These are phyloP conservation scores for Geothlypis trichas DNA, from an alignment of 2,113 vertebrate genomes.

Conservation along the genomic window DNA sequence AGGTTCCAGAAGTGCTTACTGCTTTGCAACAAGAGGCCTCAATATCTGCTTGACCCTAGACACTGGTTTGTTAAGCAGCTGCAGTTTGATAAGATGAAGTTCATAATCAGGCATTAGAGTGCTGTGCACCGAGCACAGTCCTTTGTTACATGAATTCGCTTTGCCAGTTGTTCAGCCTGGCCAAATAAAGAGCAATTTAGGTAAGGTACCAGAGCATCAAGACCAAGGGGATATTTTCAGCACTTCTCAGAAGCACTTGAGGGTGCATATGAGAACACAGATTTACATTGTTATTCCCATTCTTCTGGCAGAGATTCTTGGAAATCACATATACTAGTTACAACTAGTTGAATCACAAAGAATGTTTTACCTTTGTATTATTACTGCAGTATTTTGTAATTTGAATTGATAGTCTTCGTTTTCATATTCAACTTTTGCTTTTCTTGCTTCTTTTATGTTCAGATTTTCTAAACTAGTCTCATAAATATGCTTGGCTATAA, in stretches of 20 bases:
- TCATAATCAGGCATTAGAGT: background rate
- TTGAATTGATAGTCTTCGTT: background rate
- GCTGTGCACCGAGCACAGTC: background rate
- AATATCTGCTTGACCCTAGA: background rate
- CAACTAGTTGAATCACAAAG: background rate
- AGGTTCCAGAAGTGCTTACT: background rate
- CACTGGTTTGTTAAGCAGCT: background rate
- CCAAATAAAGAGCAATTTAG: background rate
- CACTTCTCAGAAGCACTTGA: background rate
- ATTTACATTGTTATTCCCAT: background rate
- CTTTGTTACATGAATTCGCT: background rate
- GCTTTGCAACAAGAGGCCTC: background rate
- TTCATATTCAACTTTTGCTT: background rate
- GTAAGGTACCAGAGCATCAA: background rate
- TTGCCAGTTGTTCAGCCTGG: background rate
- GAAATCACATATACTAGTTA: background rate
- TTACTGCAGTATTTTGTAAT: background rate
- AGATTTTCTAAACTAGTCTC: background rate
- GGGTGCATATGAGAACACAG: background rate
- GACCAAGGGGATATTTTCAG: background rate
- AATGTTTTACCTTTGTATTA: background rate
- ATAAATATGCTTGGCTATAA: background rate
- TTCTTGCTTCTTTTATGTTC: slow-evolving; percentile 9
- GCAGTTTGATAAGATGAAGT: background rate
- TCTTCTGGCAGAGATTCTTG: background rate